Evolutionary conservation across 1,140 invertebrate genomes (phyloP).

Genomic region (Papilio dardanus): DNA sequence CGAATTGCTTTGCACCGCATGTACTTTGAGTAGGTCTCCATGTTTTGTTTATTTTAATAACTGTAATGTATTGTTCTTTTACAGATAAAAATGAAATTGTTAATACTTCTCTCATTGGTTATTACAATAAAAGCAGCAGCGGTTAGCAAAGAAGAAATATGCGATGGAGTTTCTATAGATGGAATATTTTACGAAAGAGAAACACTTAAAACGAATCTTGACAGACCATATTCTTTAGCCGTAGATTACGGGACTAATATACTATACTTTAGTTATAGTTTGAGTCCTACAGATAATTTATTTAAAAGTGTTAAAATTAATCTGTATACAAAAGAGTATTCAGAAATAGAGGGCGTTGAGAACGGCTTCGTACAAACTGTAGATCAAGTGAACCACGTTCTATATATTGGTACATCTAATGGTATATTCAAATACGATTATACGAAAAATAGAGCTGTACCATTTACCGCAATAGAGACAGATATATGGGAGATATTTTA

Average conservation of each 20-base stretch:
- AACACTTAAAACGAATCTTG: slow-evolving; percentile 52
- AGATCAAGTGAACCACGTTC: slow-evolving; percentile 54
- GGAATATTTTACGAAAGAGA: slow-evolving; percentile 52
- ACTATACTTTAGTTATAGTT: slow-evolving; percentile 65
- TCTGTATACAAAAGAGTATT: slow-evolving; percentile 62
- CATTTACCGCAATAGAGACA: slow-evolving; percentile 44
- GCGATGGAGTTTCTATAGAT: slow-evolving; percentile 53
- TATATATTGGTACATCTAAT: slow-evolving; percentile 65
- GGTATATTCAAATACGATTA: slow-evolving; percentile 68
- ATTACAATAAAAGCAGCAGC: slow-evolving; percentile 50
- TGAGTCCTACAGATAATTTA: slow-evolving; percentile 51
- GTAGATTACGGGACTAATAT: slow-evolving; percentile 59
- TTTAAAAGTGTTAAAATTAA: slow-evolving; percentile 60
- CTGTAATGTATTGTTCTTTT: too few species aligned
- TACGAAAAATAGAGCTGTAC: slow-evolving; percentile 50
- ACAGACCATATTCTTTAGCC: slow-evolving; percentile 61
- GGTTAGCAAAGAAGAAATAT: slow-evolving; percentile 51
- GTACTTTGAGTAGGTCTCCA: too few species aligned
- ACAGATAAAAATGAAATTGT: slow-evolving; percentile 51
- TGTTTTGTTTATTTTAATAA: too few species aligned
- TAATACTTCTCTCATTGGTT: slow-evolving; percentile 47
- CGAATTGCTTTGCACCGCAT: too few species aligned
- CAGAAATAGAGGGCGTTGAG: slow-evolving; percentile 50
- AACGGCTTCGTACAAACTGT: slow-evolving; percentile 70
- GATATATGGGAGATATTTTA: slow-evolving; percentile 67